Base-by-base conservation (phyloP, 1,140 invertebrate genomes). In the Drosophila kanapiae region DNA sequence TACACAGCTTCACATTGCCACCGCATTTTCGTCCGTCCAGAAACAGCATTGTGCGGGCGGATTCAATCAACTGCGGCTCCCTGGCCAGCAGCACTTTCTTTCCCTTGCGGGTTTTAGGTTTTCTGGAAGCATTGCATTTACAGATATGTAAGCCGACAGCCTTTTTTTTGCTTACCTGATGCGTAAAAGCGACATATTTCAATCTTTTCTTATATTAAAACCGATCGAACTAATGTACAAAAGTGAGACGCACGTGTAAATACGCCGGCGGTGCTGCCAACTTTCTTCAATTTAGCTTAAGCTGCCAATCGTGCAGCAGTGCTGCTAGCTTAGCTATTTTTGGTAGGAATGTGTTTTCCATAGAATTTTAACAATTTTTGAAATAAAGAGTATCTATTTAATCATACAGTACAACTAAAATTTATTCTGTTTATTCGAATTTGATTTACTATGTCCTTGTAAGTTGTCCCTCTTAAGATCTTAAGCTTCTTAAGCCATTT, bases 61-160 rank as follows among this genome's bases (percentile, higher is more conserved):
- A 96, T 95, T 99, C 98, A 76, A 97, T 95, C 6, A 99, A 92
- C 93, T 99, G 97, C 0, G 98, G 97, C 88, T 97, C 98, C 82
- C 96, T 95, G 23, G 96, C 95, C 59, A 96, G 92, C 35, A 99
- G 92, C 51, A 96, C 95, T 78, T 96, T 95, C 93, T 99, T 99
- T 40, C 97, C 98, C 93, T 95, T 96, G 29, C 96, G 95, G 27
- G 97, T 98, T 86, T 96, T 98, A 0, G 98, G 96, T 94, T 98
- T 98, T 65, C 92, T 93, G 54, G 0, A 71, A 49, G 35, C 1
- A 3, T 4, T 59, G 18, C 14, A 54, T 13, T 48, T 43, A 23
- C 23, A 23, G 1, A 35, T 1, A 5, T 29, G 10, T 10, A 4
- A 8, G 27, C 16, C 23, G 2, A 14, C 10, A 42, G 18, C 16